Evolutionary conservation across 2,113 vertebrate genomes (phyloP).

Genomic region (Piprites chloris): DNA sequence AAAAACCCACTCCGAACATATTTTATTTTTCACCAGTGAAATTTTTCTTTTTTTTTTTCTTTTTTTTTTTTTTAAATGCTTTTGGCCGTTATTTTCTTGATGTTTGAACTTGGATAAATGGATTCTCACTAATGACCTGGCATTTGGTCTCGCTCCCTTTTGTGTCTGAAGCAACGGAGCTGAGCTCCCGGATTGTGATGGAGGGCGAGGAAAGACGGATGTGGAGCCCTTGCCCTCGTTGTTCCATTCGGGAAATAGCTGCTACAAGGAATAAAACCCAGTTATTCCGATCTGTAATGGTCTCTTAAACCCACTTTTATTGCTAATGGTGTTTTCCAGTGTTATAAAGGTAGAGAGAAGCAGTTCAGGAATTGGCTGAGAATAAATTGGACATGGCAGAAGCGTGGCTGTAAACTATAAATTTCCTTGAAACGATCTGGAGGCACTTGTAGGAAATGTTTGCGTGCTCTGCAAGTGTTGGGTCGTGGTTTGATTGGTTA

Average conservation of each 20-base stretch:
- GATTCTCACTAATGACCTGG: background rate
- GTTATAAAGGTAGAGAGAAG: background rate
- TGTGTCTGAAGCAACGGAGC: background rate
- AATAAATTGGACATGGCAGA: background rate
- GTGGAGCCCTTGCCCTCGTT: background rate
- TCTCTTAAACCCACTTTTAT: slow-evolving; percentile 33
- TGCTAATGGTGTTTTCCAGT: background rate
- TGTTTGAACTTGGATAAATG: slow-evolving; percentile 6
- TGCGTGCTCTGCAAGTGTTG: background rate
- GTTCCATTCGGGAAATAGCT: slow-evolving; percentile 6
- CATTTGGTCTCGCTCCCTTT: background rate
- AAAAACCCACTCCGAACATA: background rate
- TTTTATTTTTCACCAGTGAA: slow-evolving; percentile 17
- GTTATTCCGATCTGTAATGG: slow-evolving; percentile 18
- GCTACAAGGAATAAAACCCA: background rate
- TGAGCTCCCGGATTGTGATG: background rate
- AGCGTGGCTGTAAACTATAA: background rate
- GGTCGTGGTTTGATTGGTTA: background rate
- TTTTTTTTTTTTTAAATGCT: background rate
- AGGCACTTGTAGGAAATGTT: background rate
- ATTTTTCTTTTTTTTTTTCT: background rate
- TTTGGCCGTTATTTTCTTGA: slow-evolving; percentile 28
- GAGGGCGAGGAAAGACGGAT: background rate
- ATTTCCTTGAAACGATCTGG: background rate
- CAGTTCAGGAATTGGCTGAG: background rate